These are phyloP conservation scores for Petrocephalus schoutedeni DNA, from an alignment of 2,797 vertebrate genomes.

Conservation along the genomic window DNA sequence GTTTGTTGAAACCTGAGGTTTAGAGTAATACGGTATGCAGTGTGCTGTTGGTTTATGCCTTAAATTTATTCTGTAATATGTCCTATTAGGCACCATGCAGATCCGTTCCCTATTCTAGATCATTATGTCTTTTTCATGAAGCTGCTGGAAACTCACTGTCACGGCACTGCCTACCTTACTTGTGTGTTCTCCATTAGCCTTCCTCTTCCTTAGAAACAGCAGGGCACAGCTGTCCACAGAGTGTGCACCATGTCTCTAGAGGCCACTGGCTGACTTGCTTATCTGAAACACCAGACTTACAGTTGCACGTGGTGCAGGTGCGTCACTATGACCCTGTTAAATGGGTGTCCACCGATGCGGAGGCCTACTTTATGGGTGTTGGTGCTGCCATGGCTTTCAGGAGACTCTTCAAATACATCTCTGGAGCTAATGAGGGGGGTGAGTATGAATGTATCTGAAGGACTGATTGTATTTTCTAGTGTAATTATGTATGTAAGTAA, in stretches of 20 bases:
- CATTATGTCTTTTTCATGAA: neutral
- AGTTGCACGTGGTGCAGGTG: slow-evolving; percentile 49
- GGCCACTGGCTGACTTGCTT: neutral
- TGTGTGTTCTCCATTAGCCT: neutral
- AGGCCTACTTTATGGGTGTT: slow-evolving; percentile 69
- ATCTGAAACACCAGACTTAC: neutral
- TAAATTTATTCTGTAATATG: neutral
- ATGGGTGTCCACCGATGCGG: slow-evolving; percentile 68
- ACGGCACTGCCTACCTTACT: neutral
- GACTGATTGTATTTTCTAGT: neutral
- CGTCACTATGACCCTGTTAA: slow-evolving; percentile 64
- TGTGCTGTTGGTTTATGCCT: neutral
- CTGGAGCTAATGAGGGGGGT: slow-evolving; percentile 62
- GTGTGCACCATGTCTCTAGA: neutral
- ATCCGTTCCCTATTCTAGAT: neutral
- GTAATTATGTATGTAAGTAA: too few relatives aligned
- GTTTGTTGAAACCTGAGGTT: neutral
- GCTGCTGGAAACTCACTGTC: neutral
- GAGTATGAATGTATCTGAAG: neutral
- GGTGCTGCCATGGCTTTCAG: slow-evolving; percentile 69
- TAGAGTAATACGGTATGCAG: neutral
- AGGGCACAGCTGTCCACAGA: neutral
- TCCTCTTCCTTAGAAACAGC: neutral
- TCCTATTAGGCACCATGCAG: neutral
- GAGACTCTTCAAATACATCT: slow-evolving; percentile 70